phyloP scores from a whole-genome alignment of 2,888 invertebrate species.

The Scaptomyza polygonia region DNA sequence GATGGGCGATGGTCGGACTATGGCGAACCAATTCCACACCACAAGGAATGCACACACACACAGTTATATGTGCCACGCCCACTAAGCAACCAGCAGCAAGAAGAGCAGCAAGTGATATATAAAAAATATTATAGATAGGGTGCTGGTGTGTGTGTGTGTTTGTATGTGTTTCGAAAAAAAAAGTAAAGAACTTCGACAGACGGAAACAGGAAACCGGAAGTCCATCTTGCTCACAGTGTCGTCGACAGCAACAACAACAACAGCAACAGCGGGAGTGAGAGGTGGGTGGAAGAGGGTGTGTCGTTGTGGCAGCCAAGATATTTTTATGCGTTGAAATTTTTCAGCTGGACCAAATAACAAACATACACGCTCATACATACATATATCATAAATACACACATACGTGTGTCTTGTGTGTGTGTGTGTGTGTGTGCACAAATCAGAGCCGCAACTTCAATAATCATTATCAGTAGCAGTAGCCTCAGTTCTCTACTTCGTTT shows the following conservation, averaged over 20 bases:
- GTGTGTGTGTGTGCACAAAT: conserved; percentile 60
- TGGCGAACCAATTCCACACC: conserved; percentile 61
- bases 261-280: conserved; percentile 17
- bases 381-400: conserved; percentile 54
- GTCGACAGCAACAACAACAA: conserved; percentile 50
- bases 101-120: conserved; percentile 62
- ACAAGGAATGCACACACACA: conserved; percentile 47
- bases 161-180: conserved; percentile 69
- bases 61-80: conserved; percentile 48
- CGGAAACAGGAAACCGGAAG: conserved; percentile 85
- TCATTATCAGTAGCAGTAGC: conserved; percentile 71
- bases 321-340: conserved; percentile 82
- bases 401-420: conserved; percentile 51
- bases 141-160: conserved; percentile 26
- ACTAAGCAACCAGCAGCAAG: conserved; percentile 33
- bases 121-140: conserved; percentile 63
- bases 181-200: conserved; percentile 81
- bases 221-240: conserved; percentile 84
- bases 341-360: conserved; percentile 67
- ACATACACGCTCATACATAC: conserved; percentile 20
- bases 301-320: conserved; percentile 71
- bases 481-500: conserved; percentile 15
- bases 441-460: conserved; percentile 74
- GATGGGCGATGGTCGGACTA: conserved; percentile 50
- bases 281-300: conserved; percentile 1